These are phyloP conservation scores for Parasteatoda tepidariorum DNA, from an alignment of 1,140 invertebrate species.

Conservation along the genomic window DNA sequence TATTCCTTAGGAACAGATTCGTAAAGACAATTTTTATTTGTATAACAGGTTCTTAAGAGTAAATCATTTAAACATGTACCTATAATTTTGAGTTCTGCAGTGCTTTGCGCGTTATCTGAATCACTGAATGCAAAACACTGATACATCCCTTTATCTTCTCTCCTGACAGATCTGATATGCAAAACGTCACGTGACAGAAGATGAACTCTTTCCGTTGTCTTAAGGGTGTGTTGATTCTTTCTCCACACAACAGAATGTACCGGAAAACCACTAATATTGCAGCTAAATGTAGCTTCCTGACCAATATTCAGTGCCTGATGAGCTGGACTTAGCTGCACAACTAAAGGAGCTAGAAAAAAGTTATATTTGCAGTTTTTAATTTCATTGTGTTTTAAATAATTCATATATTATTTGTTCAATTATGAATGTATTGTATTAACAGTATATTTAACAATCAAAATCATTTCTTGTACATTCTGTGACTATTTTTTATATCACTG, in stretches of 20 bases:
- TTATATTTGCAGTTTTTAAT: background rate
- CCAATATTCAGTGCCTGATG: conserved; percentile 81
- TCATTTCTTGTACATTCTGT: background rate
- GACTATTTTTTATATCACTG: background rate
- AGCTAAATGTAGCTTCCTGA: conserved; percentile 84
- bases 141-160: conserved; percentile 79
- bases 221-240: conserved; percentile 84
- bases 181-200: conserved; percentile 61
- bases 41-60: too few relatives aligned
- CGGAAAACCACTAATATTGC: conserved; percentile 85
- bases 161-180: conserved; percentile 64
- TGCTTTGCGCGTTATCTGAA: conserved; percentile 81
- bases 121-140: conserved; percentile 76
- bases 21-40: too few relatives aligned
- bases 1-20: too few relatives aligned
- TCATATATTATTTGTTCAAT: background rate
- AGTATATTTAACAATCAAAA: background rate
- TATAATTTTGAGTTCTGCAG: conserved; percentile 82
- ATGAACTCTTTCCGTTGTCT: background rate
- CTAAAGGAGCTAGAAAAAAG: conserved; percentile 74
- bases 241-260: conserved; percentile 90
- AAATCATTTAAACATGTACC: too few relatives aligned
- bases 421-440: background rate
- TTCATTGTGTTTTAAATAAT: background rate
- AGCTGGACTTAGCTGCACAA: conserved; percentile 75